A percentile compares a stretch with the other conserved stretches of the same genome.
These are phyloP conservation scores for Lepidonotus clava DNA, from an alignment of 2,888 invertebrate genomes.

Conservation along the genomic window DNA sequence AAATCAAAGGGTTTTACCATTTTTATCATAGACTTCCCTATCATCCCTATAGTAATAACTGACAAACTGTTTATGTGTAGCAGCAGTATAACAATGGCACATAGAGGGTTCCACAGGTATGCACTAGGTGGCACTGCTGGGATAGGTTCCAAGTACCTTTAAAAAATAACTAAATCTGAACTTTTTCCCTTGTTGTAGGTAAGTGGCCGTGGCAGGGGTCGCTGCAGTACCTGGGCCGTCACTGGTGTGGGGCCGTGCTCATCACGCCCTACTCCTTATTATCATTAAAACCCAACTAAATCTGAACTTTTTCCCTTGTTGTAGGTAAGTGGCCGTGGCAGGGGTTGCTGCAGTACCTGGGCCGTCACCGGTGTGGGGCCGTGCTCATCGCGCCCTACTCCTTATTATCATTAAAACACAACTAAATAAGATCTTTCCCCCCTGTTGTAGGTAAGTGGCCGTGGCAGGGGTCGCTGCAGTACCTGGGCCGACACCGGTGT, in stretches of 20 bases:
- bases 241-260: neutral
- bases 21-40: no score
- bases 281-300: no score
- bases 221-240: neutral
- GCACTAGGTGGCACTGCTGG: no score
- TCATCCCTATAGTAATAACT: no score
- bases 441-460: slow-evolving; percentile 4
- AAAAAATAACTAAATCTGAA: neutral
- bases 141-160: no score
- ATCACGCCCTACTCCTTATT: slow-evolving; percentile 22
- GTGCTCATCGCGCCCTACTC: slow-evolving; percentile 24
- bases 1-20: no score
- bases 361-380: slow-evolving; percentile 2
- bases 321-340: slow-evolving; percentile 21
- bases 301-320: neutral
- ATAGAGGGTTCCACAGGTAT: no score
- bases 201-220: slow-evolving; percentile 30
- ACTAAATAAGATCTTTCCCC: neutral
- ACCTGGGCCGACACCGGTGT: slow-evolving; percentile 8
- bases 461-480: slow-evolving; percentile 3
- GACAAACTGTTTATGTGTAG: no score
- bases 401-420: no score
- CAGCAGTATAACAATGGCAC: no score
- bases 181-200: neutral
- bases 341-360: neutral